phyloP scores from a whole-genome alignment of 2,888 invertebrate species.

The Eupithecia vulgata region DNA sequence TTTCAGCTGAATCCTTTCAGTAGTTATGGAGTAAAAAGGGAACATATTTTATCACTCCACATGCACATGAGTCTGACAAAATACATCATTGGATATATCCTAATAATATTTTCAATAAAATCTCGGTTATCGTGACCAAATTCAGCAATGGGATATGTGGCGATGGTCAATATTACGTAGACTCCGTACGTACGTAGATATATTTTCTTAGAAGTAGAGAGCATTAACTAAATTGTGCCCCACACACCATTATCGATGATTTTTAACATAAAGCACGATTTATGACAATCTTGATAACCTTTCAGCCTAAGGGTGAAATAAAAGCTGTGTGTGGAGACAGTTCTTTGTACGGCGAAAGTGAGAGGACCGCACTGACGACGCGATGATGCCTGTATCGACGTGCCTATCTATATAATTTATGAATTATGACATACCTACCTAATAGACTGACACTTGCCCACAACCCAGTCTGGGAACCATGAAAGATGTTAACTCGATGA shows the following conservation, averaged over 20 bases:
- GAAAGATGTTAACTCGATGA: neutral
- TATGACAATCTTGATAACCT: slow-evolving; percentile 30
- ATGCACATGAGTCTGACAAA: neutral
- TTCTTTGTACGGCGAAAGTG: slow-evolving; percentile 38
- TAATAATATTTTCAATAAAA: neutral
- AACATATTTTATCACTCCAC: neutral
- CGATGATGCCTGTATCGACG: slow-evolving; percentile 13
- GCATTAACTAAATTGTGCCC: neutral
- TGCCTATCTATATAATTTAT: slow-evolving; percentile 22
- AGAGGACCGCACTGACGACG: slow-evolving; percentile 30
- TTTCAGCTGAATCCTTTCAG: neutral
- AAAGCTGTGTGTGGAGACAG: slow-evolving; percentile 28
- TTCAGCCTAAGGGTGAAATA: slow-evolving; percentile 25
- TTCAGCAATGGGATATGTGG: neutral
- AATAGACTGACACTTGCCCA: neutral
- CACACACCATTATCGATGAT: slow-evolving; percentile 2
- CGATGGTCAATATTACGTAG: neutral
- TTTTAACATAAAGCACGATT: slow-evolving; percentile 17
- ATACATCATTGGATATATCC: neutral
- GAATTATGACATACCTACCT: slow-evolving; percentile 20
- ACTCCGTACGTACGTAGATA: too few relatives aligned
- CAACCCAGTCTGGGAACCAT: neutral
- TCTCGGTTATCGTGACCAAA: neutral
- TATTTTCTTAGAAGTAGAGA: too few relatives aligned
- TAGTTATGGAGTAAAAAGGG: neutral